phyloP scores from a whole-genome alignment of 2,113 vertebrate genomes.

The Fregata magnificens region DNA sequence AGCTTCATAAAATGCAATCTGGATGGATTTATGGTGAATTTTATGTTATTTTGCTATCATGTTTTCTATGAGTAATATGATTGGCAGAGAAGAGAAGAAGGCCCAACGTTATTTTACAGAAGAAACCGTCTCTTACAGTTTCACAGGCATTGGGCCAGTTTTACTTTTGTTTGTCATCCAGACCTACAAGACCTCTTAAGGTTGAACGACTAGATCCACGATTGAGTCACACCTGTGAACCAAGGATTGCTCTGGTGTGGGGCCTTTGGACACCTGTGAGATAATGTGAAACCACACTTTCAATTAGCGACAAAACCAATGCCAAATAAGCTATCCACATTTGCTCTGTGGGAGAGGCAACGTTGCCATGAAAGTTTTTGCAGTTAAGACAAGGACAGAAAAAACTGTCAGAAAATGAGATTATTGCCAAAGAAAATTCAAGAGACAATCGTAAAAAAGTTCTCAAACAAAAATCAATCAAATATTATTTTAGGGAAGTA shows the following conservation, averaged over 20 bases:
- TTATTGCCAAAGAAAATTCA: neutral
- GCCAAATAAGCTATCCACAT: neutral
- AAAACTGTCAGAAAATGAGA: neutral
- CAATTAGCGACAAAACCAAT: neutral
- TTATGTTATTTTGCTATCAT: neutral
- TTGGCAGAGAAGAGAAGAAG: neutral
- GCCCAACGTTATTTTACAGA: neutral
- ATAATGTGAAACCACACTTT: neutral
- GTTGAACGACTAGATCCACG: neutral
- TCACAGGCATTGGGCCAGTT: neutral
- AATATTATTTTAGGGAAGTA: neutral
- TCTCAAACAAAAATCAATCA: neutral
- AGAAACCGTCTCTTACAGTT: neutral
- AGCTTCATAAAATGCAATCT: neutral
- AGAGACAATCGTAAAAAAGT: neutral
- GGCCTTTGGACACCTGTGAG: neutral
- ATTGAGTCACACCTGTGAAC: neutral
- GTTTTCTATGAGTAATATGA: neutral
- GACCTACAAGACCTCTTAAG: neutral
- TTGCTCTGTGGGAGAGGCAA: neutral
- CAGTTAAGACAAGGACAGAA: neutral
- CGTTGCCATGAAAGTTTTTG: neutral
- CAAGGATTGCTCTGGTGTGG: neutral
- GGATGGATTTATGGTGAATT: neutral
- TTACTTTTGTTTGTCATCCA: neutral